phyloP scores from a whole-genome alignment of 2,888 invertebrate genomes.

The Hololepta plana region DNA sequence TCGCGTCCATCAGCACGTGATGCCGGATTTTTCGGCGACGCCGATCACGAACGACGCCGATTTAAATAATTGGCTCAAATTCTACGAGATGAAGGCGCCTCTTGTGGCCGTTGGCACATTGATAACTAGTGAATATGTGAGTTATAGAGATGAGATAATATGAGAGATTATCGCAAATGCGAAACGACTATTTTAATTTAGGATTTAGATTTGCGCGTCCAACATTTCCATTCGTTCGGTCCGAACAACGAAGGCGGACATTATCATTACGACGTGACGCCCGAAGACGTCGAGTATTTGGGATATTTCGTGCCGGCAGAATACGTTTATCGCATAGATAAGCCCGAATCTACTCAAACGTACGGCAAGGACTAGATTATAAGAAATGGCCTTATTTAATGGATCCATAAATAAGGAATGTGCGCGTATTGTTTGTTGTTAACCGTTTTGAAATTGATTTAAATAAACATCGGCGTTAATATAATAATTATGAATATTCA shows the following conservation, averaged over 20 bases:
- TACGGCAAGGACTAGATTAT: constrained; percentile 74
- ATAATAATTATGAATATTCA: too few relatives aligned
- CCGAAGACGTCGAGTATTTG: constrained; percentile 70
- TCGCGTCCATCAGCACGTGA: constrained; percentile 78
- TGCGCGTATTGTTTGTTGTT: too few relatives aligned
- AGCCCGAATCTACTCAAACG: constrained; percentile 42
- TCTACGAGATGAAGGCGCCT: constrained; percentile 80
- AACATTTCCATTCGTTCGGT: constrained; percentile 91
- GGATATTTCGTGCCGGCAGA: constrained; percentile 74
- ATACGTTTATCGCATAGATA: constrained; percentile 56
- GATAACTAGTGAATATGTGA: constrained; percentile 67
- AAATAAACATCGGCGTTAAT: too few relatives aligned
- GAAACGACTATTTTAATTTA: constrained; percentile 22
- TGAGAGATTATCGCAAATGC: too few relatives aligned
- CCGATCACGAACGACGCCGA: constrained; percentile 55
- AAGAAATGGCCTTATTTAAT: too few relatives aligned
- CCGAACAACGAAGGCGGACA: constrained; percentile 77
- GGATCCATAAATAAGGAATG: too few relatives aligned
- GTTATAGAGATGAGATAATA: constrained; percentile 11
- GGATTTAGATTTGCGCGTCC: constrained; percentile 79
- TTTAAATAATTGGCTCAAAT: constrained; percentile 77
- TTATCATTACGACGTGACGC: constrained; percentile 91
- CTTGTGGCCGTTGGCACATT: constrained; percentile 76
- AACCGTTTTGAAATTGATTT: too few relatives aligned
- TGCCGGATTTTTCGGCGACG: constrained; percentile 77